Evolutionary conservation across 2,113 vertebrate species (phyloP), one percentile per base, ranked within the genome.

Genomic region (Perca flavescens): DNA sequence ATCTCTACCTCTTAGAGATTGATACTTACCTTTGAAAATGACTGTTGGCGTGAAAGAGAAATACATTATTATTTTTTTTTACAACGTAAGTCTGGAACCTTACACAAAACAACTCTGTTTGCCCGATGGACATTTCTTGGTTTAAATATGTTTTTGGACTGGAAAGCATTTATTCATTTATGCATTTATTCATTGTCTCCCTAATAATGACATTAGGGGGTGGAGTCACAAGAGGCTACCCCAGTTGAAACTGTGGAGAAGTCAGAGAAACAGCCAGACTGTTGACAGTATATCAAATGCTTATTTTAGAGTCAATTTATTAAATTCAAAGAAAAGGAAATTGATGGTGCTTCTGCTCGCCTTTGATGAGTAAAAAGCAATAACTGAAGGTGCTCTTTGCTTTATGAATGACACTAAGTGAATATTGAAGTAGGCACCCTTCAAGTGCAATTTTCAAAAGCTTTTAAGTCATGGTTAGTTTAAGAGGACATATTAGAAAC

Each of bases 41-140:
- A 85, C 90, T 91, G 88, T 82, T 84, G 85, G 91, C 84, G 82
- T 93, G 88, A 91, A 93, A 91, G 81, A 91, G 90, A 93, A 93
- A 93, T 89, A 86, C 83, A 90, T 81, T 6, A 50, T 43, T 80
- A 50, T 43, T 80, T 82, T 80, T 80, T 84, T 89, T 91, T 85
- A 91, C 75, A 83, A 86, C 72, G 58, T 25, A 74, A 54, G 28
- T 83, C 58, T 71, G n/a, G n/a, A 82, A 75, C 43, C 43, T 74
- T 6, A 74, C 46, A 86, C 49, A 79, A 81, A 77, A 70, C 72
- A 74, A 77, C 54, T 56, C 10, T 75, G 17, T 43, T 36, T 53
- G 9, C 47, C 61, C 28, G 16, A 46, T 72, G 15, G 80, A 78
- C 47, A 36, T 21, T 17, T 52, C 9, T 14, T 21, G 5, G 4